Evolutionary conservation across 2,888 invertebrate genomes (phyloP).

Genomic region (Macaria liturata): DNA sequence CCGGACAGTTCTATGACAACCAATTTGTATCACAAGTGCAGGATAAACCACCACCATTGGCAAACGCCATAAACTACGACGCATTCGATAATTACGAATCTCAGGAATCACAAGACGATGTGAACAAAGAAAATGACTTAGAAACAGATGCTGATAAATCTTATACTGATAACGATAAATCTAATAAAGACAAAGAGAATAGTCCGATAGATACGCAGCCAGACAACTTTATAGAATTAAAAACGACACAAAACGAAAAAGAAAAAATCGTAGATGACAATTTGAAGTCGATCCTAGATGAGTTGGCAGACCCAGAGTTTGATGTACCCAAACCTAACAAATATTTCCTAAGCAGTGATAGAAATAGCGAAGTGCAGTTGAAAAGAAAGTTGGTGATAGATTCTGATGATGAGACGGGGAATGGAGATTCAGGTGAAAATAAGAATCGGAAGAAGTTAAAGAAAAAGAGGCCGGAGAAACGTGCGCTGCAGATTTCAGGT

Average conservation of each 20-base stretch:
- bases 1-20: slow-evolving; percentile 81
- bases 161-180: background rate
- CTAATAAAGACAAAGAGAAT: slow-evolving; percentile 19
- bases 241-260: background rate
- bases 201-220: background rate
- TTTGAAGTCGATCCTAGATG: slow-evolving; percentile 61
- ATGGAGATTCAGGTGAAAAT: slow-evolving; percentile 34
- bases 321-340: slow-evolving; percentile 57
- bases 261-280: slow-evolving; percentile 27
- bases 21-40: slow-evolving; percentile 57
- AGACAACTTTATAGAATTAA: slow-evolving; percentile 14
- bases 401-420: slow-evolving; percentile 66
- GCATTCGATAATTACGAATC: slow-evolving; percentile 19
- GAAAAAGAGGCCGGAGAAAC: slow-evolving; percentile 60
- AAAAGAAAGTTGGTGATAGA: slow-evolving; percentile 71
- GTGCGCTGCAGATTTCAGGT: slow-evolving; percentile 75
- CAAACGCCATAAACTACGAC: slow-evolving; percentile 35
- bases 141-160: background rate
- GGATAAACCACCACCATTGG: slow-evolving; percentile 26
- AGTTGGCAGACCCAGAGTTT: slow-evolving; percentile 62
- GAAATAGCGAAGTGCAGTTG: slow-evolving; percentile 25
- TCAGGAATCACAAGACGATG: slow-evolving; percentile 19
- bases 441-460: slow-evolving; percentile 66
- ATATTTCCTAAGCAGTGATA: slow-evolving; percentile 51
- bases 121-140: slow-evolving; percentile 4